Evolutionary conservation across 2,888 invertebrate species (phyloP), one percentile per base, ranked within the genome.

Genomic region (Blomia tropicalis): DNA sequence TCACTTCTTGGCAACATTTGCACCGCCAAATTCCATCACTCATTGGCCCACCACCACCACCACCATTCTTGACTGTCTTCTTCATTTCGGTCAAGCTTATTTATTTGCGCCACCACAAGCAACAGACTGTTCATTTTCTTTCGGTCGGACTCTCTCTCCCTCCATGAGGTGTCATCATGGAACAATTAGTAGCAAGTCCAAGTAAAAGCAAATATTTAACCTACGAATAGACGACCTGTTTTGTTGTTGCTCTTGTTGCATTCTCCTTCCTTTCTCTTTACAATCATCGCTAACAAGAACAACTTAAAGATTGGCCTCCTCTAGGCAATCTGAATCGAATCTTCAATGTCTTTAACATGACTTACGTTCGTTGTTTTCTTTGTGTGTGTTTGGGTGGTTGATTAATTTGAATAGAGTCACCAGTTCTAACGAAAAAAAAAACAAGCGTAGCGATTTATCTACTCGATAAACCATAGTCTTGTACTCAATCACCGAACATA

Each of bases 181-280:
- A 47, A 47, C 51, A 47, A 47, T 47, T 47, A 47, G 51, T 47
- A 47, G 51, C 51, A 14, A 47, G 51, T n/a, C 7, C 5, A 47
- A 47, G 51, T 47, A 47, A 47, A 47, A 47, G 51, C 51, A 47
- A 47, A 47, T 47, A 47, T 47, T 47, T 47, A 41, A 47, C 51
- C 22, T 47, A n/a, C 36, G 17, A 36, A n/a, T n/a, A n/a, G 36
- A 11, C 36, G 36, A 17, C 36, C 36, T 36, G 36, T 11, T 11
- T 36, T 36, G 7, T 7, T 36, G 36, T 17, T 7, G 7, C 36
- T 36, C 7, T 11, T 17, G 36, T 11, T 7, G 7, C 36, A 36
- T 7, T 17, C 36, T 36, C 36, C 36, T 36, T 11, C 36, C 36
- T 36, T 36, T 17, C 36, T 36, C 36, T 36, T 36, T 7, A 17